A percentile compares a stretch with the other conserved stretches of the same genome.
Evolutionary conservation across 2,888 invertebrate genomes (phyloP).

Genomic region (Pardosa pseudoannulata): DNA sequence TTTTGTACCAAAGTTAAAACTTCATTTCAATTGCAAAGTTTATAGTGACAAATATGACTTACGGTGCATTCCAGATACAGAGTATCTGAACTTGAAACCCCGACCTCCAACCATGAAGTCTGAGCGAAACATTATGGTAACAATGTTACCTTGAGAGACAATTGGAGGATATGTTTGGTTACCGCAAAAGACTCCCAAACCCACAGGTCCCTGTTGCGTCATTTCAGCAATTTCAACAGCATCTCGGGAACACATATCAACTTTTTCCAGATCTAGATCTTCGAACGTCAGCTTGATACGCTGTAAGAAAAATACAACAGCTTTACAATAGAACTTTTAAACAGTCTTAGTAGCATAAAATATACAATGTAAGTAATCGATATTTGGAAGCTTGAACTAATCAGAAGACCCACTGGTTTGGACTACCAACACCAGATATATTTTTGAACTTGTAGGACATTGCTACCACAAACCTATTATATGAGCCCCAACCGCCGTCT

Average conservation of each 20-base stretch:
- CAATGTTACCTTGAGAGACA: neutral
- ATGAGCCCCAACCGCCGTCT: too few relatives aligned
- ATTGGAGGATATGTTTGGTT: conserved; percentile 27
- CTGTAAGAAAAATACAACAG: conserved; percentile 21
- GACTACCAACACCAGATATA: too few relatives aligned
- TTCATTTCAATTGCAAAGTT: too few relatives aligned
- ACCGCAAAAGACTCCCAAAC: conserved; percentile 44
- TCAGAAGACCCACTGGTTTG: too few relatives aligned
- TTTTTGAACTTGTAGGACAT: too few relatives aligned
- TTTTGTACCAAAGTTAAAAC: too few relatives aligned
- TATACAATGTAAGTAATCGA: too few relatives aligned
- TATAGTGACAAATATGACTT: too few relatives aligned
- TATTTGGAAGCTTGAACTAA: too few relatives aligned
- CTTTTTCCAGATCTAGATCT: conserved; percentile 43
- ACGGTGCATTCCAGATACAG: conserved; percentile 3
- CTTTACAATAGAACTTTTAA: neutral
- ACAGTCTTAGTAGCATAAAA: neutral
- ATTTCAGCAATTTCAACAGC: conserved; percentile 26
- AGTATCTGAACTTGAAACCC: conserved; percentile 41
- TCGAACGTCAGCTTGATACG: conserved; percentile 31
- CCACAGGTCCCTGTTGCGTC: neutral
- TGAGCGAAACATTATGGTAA: conserved; percentile 29
- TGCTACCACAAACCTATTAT: too few relatives aligned
- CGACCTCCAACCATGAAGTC: conserved; percentile 31
- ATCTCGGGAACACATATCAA: conserved; percentile 40